These are phyloP conservation scores for Heterodera carotae DNA, from an alignment of 1,140 invertebrate genomes.

Conservation along the genomic window DNA sequence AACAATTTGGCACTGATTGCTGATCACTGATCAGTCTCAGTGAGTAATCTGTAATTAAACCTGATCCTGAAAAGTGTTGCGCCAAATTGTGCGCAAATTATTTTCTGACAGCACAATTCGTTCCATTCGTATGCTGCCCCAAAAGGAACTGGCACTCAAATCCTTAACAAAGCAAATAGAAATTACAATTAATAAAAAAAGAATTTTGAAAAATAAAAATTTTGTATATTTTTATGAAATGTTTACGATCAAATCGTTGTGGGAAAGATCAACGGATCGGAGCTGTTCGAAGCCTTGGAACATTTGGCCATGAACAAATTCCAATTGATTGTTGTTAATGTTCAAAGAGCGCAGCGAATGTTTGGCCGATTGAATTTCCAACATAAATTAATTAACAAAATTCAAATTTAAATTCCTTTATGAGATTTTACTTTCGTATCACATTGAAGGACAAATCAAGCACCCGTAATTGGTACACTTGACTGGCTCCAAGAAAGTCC, in stretches of 20 bases:
- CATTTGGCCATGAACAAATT: slow-evolving; percentile 44
- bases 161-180: slow-evolving; percentile 16
- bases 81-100: slow-evolving; percentile 45
- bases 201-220: no score
- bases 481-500: slow-evolving; percentile 35
- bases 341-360: slow-evolving; percentile 39
- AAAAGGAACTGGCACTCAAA: slow-evolving; percentile 42
- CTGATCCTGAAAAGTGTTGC: slow-evolving; percentile 46
- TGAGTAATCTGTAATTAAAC: no score
- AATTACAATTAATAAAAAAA: background rate
- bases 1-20: background rate
- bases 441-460: slow-evolving; percentile 47
- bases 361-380: slow-evolving; percentile 34
- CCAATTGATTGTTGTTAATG: slow-evolving; percentile 43
- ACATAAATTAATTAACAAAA: slow-evolving; percentile 27
- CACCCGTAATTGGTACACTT: slow-evolving; percentile 16
- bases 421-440: slow-evolving; percentile 35
- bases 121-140: slow-evolving; percentile 24
- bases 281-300: slow-evolving; percentile 39
- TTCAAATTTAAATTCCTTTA: background rate
- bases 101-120: slow-evolving; percentile 44
- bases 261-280: slow-evolving; percentile 33
- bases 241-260: slow-evolving; percentile 44
- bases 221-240: background rate
- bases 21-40: background rate